A percentile compares a stretch with the other conserved stretches of the same genome.
These are phyloP conservation scores for Lepeophtheirus nordmannii DNA, from an alignment of 2,888 invertebrate species.

Conservation along the genomic window DNA sequence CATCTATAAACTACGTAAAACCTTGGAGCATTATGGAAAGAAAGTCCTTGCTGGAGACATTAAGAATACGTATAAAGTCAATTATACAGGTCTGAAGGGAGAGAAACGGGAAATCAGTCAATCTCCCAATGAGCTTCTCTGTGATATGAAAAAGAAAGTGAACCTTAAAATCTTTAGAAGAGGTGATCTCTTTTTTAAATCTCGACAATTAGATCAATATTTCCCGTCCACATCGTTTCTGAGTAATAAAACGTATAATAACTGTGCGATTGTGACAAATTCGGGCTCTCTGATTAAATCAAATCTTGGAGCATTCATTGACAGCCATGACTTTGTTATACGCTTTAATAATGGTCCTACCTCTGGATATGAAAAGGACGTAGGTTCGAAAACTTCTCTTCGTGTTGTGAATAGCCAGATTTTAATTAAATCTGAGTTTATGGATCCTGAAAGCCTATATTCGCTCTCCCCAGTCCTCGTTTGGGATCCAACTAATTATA, in stretches of 20 bases:
- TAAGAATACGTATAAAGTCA: slow-evolving; percentile 5
- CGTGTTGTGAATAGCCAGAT: slow-evolving; percentile 70
- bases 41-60: slow-evolving; percentile 5
- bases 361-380: slow-evolving; percentile 55
- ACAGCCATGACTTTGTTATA: slow-evolving; percentile 66
- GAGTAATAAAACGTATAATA: slow-evolving; percentile 34
- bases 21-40: slow-evolving; percentile 3
- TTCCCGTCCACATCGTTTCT: slow-evolving; percentile 37
- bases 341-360: slow-evolving; percentile 73
- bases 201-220: slow-evolving; percentile 40
- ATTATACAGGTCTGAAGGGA: slow-evolving; percentile 7
- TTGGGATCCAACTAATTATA: slow-evolving; percentile 69
- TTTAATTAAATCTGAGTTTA: slow-evolving; percentile 51
- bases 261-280: slow-evolving; percentile 64
- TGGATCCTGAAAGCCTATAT: slow-evolving; percentile 45
- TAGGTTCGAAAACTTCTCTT: slow-evolving; percentile 61
- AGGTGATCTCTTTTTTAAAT: slow-evolving; percentile 46
- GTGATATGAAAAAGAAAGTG: slow-evolving; percentile 28
- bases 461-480: slow-evolving; percentile 54
- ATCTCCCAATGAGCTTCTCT: slow-evolving; percentile 14
- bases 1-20: neutral
- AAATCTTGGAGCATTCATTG: slow-evolving; percentile 56
- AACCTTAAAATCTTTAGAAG: slow-evolving; percentile 40
- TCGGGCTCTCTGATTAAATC: slow-evolving; percentile 59
- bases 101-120: neutral